Percentiles rank a stretch among this genome's conserved stretches.
Conservation (phyloP, 1,140 invertebrate species). For the Nasonia longicornis region DNA sequence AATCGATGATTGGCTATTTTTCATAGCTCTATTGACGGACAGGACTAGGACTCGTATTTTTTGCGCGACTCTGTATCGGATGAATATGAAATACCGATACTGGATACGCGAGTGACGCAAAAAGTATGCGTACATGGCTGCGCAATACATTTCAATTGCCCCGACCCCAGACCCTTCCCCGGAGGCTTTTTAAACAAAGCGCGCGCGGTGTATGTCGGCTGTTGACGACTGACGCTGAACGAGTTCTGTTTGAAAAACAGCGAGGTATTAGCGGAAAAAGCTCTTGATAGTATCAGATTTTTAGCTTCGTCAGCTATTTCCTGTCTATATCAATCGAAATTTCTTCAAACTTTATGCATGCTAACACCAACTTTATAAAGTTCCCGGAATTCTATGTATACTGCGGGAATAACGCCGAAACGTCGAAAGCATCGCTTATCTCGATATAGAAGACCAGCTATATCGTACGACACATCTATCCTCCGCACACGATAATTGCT, state of each 20-base stretch:
- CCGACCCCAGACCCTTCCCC: background rate
- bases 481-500: too few species aligned
- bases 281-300: background rate
- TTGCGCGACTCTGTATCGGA: background rate
- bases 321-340: too few species aligned
- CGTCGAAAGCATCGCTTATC: too few species aligned
- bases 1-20: slow-evolving; percentile 23
- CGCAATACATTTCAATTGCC: slow-evolving; percentile 17
- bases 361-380: too few species aligned
- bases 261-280: too few species aligned
- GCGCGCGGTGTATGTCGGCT: too few species aligned
- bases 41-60: slow-evolving; percentile 20
- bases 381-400: too few species aligned
- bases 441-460: too few species aligned
- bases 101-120: background rate
- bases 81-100: slow-evolving; percentile 14
- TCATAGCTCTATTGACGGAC: slow-evolving; percentile 5
- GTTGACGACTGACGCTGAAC: too few species aligned
- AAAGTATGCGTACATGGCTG: background rate
- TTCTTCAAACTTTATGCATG: too few species aligned
- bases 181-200: slow-evolving; percentile 9
- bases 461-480: too few species aligned
- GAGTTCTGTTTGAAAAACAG: background rate
- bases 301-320: background rate
- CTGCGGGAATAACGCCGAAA: too few species aligned